Conservation (phyloP, 2,797 vertebrate genomes). For the Hybognathus amarus region DNA sequence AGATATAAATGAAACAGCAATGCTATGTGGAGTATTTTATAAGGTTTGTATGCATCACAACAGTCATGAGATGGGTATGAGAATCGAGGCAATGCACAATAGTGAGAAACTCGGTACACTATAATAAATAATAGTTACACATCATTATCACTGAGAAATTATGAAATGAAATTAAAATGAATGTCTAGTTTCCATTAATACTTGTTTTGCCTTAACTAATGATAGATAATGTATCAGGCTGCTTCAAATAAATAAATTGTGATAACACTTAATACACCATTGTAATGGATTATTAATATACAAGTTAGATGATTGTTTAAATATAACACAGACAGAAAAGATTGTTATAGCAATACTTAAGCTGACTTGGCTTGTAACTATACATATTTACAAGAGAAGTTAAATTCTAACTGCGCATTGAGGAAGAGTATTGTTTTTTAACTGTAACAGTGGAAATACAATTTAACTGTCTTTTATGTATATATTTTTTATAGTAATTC, state of each 20-base stretch:
- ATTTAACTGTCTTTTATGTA: background rate
- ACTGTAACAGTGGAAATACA: background rate
- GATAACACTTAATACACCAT: background rate
- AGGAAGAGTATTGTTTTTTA: background rate
- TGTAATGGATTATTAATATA: background rate
- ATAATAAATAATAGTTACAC: background rate
- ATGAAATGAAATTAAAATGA: background rate
- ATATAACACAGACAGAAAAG: background rate
- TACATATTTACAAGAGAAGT: background rate
- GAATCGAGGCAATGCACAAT: background rate
- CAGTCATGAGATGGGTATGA: background rate
- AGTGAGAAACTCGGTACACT: background rate
- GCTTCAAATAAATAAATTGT: constrained; percentile 1
- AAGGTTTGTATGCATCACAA: constrained; percentile 7
- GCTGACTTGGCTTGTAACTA: background rate
- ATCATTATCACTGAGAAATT: background rate
- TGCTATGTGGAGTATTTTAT: background rate
- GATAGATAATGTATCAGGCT: background rate
- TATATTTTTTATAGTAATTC: background rate
- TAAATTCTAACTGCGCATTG: background rate
- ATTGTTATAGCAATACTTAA: background rate
- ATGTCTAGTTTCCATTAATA: background rate
- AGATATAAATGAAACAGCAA: background rate
- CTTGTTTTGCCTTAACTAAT: constrained; percentile 11
- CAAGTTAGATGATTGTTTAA: background rate